phyloP scores from a whole-genome alignment of 2,797 vertebrate genomes.

The Acanthurus leucopareius region DNA sequence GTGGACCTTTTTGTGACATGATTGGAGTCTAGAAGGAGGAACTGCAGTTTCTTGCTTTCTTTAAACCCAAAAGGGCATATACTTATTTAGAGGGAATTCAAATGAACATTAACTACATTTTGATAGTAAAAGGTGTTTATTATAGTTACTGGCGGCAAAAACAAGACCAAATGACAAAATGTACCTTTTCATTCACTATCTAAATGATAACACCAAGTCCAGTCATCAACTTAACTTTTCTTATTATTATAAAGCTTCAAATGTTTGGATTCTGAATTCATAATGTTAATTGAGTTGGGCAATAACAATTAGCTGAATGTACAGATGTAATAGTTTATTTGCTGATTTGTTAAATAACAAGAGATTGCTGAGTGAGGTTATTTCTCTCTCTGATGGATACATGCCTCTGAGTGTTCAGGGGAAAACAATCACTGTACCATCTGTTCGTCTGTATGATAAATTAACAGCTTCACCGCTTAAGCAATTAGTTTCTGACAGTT shows the following conservation, averaged over 20 bases:
- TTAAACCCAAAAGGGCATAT: not conserved
- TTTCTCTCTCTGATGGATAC: conserved; percentile 49
- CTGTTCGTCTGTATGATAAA: conserved; percentile 65
- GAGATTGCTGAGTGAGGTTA: conserved; percentile 1
- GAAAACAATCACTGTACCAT: conserved; percentile 67
- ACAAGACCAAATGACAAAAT: not conserved
- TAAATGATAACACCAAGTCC: not conserved
- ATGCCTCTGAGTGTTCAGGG: conserved; percentile 52
- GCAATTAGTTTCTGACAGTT: conserved; percentile 71
- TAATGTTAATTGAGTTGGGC: not conserved
- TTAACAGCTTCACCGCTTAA: conserved; percentile 61
- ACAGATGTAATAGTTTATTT: not conserved
- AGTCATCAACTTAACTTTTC: not conserved
- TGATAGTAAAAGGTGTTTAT: not conserved
- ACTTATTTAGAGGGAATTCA: not conserved
- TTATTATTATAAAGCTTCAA: not conserved
- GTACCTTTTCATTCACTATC: not conserved
- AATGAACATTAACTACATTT: not conserved
- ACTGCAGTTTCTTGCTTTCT: not conserved
- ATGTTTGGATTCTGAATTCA: not conserved
- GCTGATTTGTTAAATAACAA: conserved; percentile 11
- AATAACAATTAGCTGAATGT: not conserved
- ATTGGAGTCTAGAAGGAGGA: not conserved
- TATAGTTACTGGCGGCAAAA: not conserved
- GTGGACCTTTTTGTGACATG: not conserved